Percentiles rank a stretch among this genome's conserved stretches.
Evolutionary conservation across 2,113 vertebrate species (phyloP).

Genomic region (Psittacara wagleri): DNA sequence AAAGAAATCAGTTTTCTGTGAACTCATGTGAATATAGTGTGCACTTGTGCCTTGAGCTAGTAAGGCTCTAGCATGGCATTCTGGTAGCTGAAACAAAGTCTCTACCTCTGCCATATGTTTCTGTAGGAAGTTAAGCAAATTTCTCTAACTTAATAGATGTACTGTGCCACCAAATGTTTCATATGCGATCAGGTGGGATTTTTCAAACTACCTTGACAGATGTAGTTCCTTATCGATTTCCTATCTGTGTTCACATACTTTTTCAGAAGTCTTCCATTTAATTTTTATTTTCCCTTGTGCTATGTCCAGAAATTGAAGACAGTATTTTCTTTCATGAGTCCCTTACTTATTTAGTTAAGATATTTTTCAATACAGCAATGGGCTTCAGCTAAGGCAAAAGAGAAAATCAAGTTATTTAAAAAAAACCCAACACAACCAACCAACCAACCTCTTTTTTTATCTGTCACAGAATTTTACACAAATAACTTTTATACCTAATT

Average conservation of each 20-base stretch:
- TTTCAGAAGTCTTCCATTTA: not conserved
- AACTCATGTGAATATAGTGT: not conserved
- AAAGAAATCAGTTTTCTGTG: not conserved
- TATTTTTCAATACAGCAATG: not conserved
- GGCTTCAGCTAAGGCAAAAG: not conserved
- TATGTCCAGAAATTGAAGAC: not conserved
- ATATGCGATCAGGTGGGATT: not conserved
- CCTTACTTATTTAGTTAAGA: not conserved
- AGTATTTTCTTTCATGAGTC: not conserved
- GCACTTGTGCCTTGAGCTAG: not conserved
- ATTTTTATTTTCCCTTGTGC: not conserved
- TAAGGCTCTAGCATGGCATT: not conserved
- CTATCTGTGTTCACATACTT: not conserved
- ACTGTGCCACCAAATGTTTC: not conserved
- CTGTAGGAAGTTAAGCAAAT: not conserved
- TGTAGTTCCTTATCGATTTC: not conserved
- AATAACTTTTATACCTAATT: not conserved
- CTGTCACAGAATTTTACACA: rapidly evolving
- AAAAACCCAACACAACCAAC: rapidly evolving
- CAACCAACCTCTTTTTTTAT: not conserved
- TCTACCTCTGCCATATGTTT: not conserved
- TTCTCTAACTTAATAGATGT: not conserved
- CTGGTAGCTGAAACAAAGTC: not conserved
- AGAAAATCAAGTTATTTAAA: not conserved
- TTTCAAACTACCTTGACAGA: not conserved